A percentile compares a stretch with the other conserved stretches of the same genome.
Conservation (phyloP, 2,113 vertebrate genomes). For the Morphnarchus princeps region DNA sequence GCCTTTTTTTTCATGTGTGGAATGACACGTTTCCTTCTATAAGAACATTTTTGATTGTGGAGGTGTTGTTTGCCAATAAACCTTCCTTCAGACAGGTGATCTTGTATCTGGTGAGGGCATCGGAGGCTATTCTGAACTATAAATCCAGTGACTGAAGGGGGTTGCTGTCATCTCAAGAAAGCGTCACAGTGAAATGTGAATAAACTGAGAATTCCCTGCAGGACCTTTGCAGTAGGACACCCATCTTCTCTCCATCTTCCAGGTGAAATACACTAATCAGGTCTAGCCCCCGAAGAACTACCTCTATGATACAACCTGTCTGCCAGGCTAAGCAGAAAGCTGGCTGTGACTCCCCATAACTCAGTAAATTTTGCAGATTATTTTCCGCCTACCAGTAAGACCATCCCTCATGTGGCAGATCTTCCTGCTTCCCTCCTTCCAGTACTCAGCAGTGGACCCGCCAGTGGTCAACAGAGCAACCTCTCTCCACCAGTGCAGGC, state of each 20-base stretch:
- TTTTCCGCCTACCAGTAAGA: neutral
- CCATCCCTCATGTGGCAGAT: accelerated
- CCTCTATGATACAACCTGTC: neutral
- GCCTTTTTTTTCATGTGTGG: neutral
- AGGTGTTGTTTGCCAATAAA: neutral
- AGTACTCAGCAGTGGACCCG: too few relatives aligned
- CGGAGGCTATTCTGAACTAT: neutral
- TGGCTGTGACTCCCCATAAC: neutral
- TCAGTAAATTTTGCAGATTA: neutral
- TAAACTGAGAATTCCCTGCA: neutral
- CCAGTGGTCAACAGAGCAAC: accelerated
- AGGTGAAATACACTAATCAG: neutral
- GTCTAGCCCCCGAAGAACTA: neutral
- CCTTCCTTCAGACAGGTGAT: neutral
- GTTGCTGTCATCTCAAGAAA: neutral
- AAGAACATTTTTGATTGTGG: neutral
- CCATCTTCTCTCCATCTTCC: neutral
- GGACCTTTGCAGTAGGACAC: neutral
- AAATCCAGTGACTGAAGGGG: neutral
- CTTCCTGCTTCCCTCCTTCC: neutral
- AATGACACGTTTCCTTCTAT: neutral
- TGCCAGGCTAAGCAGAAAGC: neutral
- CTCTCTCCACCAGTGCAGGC: too few relatives aligned
- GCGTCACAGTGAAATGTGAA: neutral
- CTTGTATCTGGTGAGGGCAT: neutral